Evolutionary conservation across 2,797 vertebrate genomes (phyloP).

Genomic region (Choloepus didactylus): DNA sequence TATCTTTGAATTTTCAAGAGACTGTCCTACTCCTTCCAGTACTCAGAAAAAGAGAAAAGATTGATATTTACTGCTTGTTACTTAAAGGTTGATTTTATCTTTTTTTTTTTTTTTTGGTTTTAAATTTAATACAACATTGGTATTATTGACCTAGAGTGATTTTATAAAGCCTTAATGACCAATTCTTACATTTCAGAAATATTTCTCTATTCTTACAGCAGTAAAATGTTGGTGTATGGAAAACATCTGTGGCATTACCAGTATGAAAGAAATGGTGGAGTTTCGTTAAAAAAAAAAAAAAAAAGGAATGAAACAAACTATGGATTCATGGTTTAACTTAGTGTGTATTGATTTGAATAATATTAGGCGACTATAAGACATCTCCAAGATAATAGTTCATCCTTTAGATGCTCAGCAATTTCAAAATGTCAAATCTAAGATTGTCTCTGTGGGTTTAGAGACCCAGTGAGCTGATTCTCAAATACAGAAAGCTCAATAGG

Average conservation of each 20-base stretch:
- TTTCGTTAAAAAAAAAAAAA: not conserved
- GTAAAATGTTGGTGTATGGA: slow-evolving; percentile 11
- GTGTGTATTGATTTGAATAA: slow-evolving; percentile 71
- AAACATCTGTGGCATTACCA: slow-evolving; percentile 62
- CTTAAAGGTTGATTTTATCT: not conserved
- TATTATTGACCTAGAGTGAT: slow-evolving; percentile 69
- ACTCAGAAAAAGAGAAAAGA: not conserved
- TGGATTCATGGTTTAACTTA: slow-evolving; percentile 73
- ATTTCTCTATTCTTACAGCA: slow-evolving; percentile 47
- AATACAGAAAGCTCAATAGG: slow-evolving; percentile 80
- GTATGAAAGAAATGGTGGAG: slow-evolving; percentile 47
- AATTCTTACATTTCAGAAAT: slow-evolving; percentile 36
- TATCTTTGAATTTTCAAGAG: slow-evolving; percentile 48
- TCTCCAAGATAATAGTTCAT: slow-evolving; percentile 82
- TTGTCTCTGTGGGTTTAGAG: slow-evolving; percentile 58
- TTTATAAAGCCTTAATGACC: slow-evolving; percentile 45
- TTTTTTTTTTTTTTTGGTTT: not conserved
- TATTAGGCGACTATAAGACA: slow-evolving; percentile 83
- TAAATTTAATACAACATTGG: slow-evolving; percentile 33
- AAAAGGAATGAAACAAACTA: slow-evolving; percentile 10
- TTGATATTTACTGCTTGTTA: slow-evolving; percentile 13
- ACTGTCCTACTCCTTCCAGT: not conserved
- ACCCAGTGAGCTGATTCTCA: slow-evolving; percentile 76
- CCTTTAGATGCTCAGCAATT: slow-evolving; percentile 79
- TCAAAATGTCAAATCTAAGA: slow-evolving; percentile 75